Evolutionary conservation across 1,140 invertebrate species (phyloP), one percentile per base, ranked within the genome.

Genomic region (Bombus polaris): DNA sequence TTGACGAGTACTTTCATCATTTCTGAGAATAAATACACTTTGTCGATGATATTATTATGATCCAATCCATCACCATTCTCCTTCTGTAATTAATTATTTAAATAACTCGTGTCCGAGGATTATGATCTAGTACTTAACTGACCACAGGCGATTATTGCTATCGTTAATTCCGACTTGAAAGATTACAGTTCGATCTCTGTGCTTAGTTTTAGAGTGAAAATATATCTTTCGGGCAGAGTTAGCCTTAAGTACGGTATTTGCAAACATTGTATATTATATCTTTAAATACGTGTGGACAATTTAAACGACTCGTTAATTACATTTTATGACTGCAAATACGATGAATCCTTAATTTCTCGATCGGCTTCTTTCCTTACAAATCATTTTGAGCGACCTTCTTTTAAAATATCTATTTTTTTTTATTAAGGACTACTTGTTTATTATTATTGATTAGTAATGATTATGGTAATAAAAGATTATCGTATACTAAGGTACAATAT

Each of bases 11-110:
- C 12, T 6, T 74, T 35, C 22, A 9, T 74, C 25, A 22, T 68
- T 85, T 25, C 75, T 65, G 28, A 82, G 62, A 73, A 59, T 83
- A 62, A 88, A 87, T 68, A 53, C 37, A 87, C 32, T 47, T 88
- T 78, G 68, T 79, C 47, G 47, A 18, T 82, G 82, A 82, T 66
- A 9, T 83, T 57, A 75, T 70, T 59, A 82, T 53, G 37, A 32
- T 57, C 39, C 13, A 37, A 12, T 80, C 32, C 10, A 65, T 87
- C 62, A 13, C 28, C 44, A 59, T 81, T 57, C 35, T 57, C 53
- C 44, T 72, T 81, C 72, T 47, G 18, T 25, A 35, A 47, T 79
- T 68, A 44, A 44, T 65, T 32, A 13, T 62, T 53, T 53, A 53
- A 53, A 53, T 53, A 53, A 22, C 18, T 22, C 47, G 12, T 32